A percentile compares a stretch with the other conserved stretches of the same genome.
Evolutionary conservation across 2,888 invertebrate species (phyloP).

Genomic region (Tenthredo scrophulariae): DNA sequence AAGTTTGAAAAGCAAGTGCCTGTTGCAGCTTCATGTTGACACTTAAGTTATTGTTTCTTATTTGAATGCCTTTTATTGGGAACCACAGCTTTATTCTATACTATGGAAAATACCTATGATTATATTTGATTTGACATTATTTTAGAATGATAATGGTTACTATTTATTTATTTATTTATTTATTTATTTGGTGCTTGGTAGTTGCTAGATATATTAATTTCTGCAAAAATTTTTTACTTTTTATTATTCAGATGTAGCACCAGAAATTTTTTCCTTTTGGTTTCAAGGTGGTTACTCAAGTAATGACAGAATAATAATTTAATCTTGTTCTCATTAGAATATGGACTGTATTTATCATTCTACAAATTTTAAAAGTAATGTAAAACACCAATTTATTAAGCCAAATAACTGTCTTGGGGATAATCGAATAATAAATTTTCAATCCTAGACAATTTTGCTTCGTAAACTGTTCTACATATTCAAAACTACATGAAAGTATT

Average conservation of each 20-base stretch:
- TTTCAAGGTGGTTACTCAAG: neutral
- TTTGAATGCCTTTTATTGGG: neutral
- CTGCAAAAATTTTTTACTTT: slow-evolving; percentile 51
- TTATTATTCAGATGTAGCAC: slow-evolving; percentile 53
- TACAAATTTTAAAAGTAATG: neutral
- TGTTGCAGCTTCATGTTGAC: slow-evolving; percentile 28
- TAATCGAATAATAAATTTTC: neutral
- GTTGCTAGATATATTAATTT: slow-evolving; percentile 68
- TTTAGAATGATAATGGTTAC: slow-evolving; percentile 38
- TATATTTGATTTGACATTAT: neutral
- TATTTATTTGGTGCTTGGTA: slow-evolving; percentile 70
- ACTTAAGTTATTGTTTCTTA: neutral
- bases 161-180: neutral
- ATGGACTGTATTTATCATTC: neutral
- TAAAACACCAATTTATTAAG: neutral
- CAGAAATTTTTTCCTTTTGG: neutral
- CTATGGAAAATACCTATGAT: neutral
- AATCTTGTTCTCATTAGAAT: neutral
- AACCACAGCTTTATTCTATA: slow-evolving; percentile 21
- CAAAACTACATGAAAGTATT: neutral
- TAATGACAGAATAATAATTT: neutral
- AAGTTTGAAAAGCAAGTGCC: slow-evolving; percentile 13
- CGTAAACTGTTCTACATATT: neutral
- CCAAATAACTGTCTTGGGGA: neutral
- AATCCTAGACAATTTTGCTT: neutral